Percentiles rank a stretch among this genome's conserved stretches.
Conservation (phyloP, 2,888 invertebrate genomes). For the Hipparchia semele region DNA sequence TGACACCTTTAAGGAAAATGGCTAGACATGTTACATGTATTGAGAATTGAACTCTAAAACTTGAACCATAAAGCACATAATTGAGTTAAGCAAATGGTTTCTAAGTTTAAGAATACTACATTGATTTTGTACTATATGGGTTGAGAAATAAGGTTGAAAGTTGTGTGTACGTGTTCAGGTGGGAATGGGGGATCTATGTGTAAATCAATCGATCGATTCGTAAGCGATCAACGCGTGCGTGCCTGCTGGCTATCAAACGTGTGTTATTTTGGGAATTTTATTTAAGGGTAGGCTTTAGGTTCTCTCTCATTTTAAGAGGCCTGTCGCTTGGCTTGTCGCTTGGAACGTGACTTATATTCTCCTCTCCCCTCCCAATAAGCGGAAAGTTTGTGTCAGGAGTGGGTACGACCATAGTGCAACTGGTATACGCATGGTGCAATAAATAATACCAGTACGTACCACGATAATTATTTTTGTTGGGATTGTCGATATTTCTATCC, state of each 20-base stretch:
- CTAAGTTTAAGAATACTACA: background rate
- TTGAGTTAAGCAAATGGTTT: background rate
- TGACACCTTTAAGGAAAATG: background rate
- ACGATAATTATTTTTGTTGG: too few relatives aligned
- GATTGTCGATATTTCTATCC: too few relatives aligned
- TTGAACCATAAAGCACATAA: background rate
- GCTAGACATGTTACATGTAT: too few relatives aligned
- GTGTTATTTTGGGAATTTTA: constrained; percentile 60
- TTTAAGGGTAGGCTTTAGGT: constrained; percentile 55
- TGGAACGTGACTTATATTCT: too few relatives aligned
- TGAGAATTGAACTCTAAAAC: constrained; percentile 6
- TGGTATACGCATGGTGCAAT: too few relatives aligned
- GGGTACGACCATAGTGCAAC: too few relatives aligned
- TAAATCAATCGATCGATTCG: constrained; percentile 77
- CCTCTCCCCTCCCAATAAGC: too few relatives aligned
- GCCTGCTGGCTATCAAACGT: constrained; percentile 70
- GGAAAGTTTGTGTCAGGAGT: too few relatives aligned
- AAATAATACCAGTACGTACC: too few relatives aligned
- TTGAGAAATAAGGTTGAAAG: constrained; percentile 24
- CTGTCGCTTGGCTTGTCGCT: too few relatives aligned
- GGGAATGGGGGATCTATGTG: constrained; percentile 51
- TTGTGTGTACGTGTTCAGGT: background rate
- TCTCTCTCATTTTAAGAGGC: background rate
- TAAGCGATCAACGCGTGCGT: constrained; percentile 65
- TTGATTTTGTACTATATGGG: constrained; percentile 9